Conservation (phyloP, 2,888 invertebrate genomes). For the Cyclophora albipunctata region DNA sequence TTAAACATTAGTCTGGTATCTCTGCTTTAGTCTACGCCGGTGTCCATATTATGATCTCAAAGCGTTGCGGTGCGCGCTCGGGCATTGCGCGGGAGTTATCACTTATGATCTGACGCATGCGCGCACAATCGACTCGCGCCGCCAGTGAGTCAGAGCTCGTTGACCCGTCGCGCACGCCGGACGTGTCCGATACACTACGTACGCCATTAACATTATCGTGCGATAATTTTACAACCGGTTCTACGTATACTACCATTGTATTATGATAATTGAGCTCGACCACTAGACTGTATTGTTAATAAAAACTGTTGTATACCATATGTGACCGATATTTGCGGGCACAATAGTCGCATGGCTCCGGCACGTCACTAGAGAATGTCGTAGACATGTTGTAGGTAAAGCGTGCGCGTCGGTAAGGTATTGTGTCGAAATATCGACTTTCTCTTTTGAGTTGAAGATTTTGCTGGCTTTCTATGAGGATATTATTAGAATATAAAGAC, state of each 20-base stretch:
- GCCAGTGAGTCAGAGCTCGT: slow-evolving; percentile 47
- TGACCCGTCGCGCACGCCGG: slow-evolving; percentile 46
- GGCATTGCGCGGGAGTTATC: slow-evolving; percentile 10
- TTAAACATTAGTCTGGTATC: too few species aligned
- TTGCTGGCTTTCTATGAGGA: slow-evolving; percentile 22
- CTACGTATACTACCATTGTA: slow-evolving; percentile 31
- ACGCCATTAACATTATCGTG: slow-evolving; percentile 1
- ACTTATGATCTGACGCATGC: slow-evolving; percentile 13
- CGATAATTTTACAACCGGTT: slow-evolving; percentile 44
- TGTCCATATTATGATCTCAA: too few species aligned
- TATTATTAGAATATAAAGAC: background rate
- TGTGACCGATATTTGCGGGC: slow-evolving; percentile 19
- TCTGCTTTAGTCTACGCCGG: too few species aligned
- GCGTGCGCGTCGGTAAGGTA: slow-evolving; percentile 9
- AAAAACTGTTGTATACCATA: slow-evolving; percentile 29
- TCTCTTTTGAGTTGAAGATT: slow-evolving; percentile 30
- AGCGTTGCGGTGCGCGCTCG: too few species aligned
- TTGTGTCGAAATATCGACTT: slow-evolving; percentile 29
- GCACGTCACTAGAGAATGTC: background rate
- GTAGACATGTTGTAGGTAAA: background rate
- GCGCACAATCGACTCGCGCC: slow-evolving; percentile 11
- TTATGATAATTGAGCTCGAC: slow-evolving; percentile 35
- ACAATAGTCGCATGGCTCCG: background rate
- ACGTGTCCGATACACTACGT: slow-evolving; percentile 25
- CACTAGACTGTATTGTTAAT: slow-evolving; percentile 27